Percentiles rank a stretch among this genome's conserved stretches.
phyloP scores from a whole-genome alignment of 2,888 invertebrate species.

The Eustalomyia histrio region DNA sequence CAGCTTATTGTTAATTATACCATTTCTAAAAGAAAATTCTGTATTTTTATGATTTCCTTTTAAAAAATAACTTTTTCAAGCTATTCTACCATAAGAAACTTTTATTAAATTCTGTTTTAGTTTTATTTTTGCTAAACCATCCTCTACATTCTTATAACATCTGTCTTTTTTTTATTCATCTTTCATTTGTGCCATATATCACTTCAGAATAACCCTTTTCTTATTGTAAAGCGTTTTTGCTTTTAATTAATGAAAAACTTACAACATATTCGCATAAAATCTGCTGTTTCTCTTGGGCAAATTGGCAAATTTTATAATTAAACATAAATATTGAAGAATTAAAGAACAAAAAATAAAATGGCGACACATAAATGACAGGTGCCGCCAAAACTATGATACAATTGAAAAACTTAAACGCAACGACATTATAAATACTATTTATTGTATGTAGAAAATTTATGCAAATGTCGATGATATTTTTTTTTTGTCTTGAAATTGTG shows the following conservation, averaged over 20 bases:
- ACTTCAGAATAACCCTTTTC: conserved; percentile 29
- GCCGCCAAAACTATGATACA: conserved; percentile 73
- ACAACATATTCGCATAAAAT: conserved; percentile 48
- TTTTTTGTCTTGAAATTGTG: no score
- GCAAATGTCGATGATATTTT: neutral
- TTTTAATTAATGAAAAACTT: conserved; percentile 12
- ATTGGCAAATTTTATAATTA: conserved; percentile 59
- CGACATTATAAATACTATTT: neutral
- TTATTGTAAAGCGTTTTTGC: neutral
- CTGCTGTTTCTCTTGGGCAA: conserved; percentile 44
- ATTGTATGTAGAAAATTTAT: no score
- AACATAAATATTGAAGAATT: conserved; percentile 57
- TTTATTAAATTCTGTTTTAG: neutral
- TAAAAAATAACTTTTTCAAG: neutral
- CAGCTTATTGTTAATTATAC: no score
- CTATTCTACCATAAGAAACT: neutral
- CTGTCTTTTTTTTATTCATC: conserved; percentile 41
- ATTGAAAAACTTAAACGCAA: conserved; percentile 34
- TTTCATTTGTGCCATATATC: conserved; percentile 20
- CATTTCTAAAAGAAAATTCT: no score
- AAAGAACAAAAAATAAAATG: conserved; percentile 45
- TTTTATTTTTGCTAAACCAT: neutral
- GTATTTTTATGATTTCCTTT: neutral
- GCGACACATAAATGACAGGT: conserved; percentile 72
- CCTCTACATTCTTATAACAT: conserved; percentile 21